Conservation (phyloP, 2,113 vertebrate genomes). For the Trichechus manatus region DNA sequence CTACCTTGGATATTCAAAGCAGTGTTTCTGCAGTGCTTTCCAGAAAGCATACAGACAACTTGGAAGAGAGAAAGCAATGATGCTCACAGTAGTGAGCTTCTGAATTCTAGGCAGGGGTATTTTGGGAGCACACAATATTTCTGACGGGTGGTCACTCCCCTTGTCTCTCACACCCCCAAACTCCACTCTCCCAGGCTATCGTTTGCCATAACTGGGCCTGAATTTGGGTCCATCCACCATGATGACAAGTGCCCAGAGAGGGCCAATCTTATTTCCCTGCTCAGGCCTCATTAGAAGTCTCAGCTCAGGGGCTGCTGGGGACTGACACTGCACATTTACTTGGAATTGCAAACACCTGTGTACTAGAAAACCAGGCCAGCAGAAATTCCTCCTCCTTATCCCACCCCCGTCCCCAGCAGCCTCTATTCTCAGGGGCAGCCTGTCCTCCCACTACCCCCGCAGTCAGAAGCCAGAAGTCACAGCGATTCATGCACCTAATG, state of each 20-base stretch:
- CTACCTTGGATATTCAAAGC: background rate
- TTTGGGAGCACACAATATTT: background rate
- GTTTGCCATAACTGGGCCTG: slow-evolving; percentile 49
- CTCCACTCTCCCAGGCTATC: slow-evolving; percentile 15
- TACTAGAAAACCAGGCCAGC: slow-evolving; percentile 76
- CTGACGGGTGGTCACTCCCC: background rate
- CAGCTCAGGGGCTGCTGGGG: slow-evolving; percentile 63
- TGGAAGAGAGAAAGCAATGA: background rate
- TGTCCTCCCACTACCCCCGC: background rate
- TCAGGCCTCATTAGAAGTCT: slow-evolving; percentile 67
- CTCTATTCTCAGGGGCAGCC: background rate
- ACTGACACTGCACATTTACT: slow-evolving; percentile 80
- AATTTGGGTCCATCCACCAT: slow-evolving; percentile 50
- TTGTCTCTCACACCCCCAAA: background rate
- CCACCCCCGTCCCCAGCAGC: background rate
- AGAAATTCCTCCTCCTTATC: background rate
- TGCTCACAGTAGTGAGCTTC: background rate
- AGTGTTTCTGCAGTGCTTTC: background rate
- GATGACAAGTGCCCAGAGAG: slow-evolving; percentile 55
- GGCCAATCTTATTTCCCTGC: slow-evolving; percentile 54
- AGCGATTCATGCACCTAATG: background rate
- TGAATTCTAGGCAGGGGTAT: background rate
- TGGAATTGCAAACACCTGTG: slow-evolving; percentile 79
- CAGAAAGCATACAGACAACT: background rate
- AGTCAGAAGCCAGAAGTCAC: background rate